Evolutionary conservation across 1,140 invertebrate species (phyloP).

Genomic region (Apis laboriosa): DNA sequence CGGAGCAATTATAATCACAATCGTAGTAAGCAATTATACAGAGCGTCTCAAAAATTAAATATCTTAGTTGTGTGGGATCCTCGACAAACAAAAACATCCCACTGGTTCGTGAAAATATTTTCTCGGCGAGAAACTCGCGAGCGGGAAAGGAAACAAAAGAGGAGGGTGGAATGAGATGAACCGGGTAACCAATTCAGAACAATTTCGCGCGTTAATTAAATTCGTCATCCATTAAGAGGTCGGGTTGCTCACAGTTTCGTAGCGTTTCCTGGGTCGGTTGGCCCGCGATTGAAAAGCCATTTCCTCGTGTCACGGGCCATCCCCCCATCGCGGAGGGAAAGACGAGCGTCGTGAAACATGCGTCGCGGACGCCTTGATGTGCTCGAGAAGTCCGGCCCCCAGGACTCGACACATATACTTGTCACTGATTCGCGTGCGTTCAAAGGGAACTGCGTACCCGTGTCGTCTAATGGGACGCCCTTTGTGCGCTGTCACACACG

Average conservation of each 20-base stretch:
- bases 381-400: constrained; percentile 48
- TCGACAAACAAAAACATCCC: too few species aligned
- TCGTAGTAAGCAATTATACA: too few species aligned
- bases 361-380: constrained; percentile 54
- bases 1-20: too few species aligned
- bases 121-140: not conserved
- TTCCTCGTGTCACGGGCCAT: constrained; percentile 44
- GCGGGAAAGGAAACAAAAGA: not conserved
- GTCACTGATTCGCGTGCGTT: constrained; percentile 62
- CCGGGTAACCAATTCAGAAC: not conserved
- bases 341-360: constrained; percentile 40
- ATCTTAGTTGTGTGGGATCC: too few species aligned
- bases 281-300: constrained; percentile 56
- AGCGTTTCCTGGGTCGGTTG: constrained; percentile 2
- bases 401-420: constrained; percentile 51
- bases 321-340: constrained; percentile 11
- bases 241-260: constrained; percentile 20
- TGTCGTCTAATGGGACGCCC: constrained; percentile 69
- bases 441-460: constrained; percentile 64
- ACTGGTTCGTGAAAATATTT: not conserved
- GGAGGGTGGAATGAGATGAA: too few species aligned
- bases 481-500: constrained; percentile 62
- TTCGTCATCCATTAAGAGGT: constrained; percentile 12
- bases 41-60: too few species aligned
- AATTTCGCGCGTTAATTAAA: constrained; percentile 44